Evolutionary conservation across 2,888 invertebrate genomes (phyloP).

Genomic region (Psococerastis gibbosa): DNA sequence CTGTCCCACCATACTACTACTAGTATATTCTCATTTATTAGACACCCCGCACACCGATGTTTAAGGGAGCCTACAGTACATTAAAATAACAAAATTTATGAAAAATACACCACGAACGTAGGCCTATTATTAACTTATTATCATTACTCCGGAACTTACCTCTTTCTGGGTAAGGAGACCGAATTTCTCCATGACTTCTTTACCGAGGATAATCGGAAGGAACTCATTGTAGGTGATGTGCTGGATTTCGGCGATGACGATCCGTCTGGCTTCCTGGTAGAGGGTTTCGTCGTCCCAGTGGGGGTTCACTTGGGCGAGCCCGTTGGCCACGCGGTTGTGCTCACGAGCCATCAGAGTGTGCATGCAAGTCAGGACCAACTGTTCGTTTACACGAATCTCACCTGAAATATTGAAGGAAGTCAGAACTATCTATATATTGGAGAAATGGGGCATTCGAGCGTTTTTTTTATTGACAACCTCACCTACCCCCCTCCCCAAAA

Average conservation of each 20-base stretch:
- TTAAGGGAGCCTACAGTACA: too few relatives aligned
- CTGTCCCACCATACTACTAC: too few relatives aligned
- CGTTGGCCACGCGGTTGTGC: slow-evolving; percentile 69
- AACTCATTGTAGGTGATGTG: slow-evolving; percentile 84
- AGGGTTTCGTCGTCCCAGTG: slow-evolving; percentile 88
- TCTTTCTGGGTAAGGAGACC: slow-evolving; percentile 66
- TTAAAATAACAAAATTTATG: too few relatives aligned
- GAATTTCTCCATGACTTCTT: slow-evolving; percentile 82
- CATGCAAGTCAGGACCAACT: slow-evolving; percentile 75
- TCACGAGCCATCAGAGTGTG: slow-evolving; percentile 80
- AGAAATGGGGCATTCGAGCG: too few relatives aligned
- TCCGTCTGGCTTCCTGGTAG: slow-evolving; percentile 70
- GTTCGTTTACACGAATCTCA: slow-evolving; percentile 84
- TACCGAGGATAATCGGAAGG: slow-evolving; percentile 69
- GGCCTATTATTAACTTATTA: too few relatives aligned
- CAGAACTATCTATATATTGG: too few relatives aligned
- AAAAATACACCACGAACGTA: too few relatives aligned
- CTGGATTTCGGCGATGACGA: slow-evolving; percentile 71
- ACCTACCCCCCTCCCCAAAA: too few relatives aligned
- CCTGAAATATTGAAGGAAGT: slow-evolving; percentile 30
- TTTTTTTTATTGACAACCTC: too few relatives aligned
- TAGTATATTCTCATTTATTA: too few relatives aligned
- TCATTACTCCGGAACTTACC: too few relatives aligned
- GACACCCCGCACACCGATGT: too few relatives aligned
- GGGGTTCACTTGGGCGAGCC: slow-evolving; percentile 59